Percentiles rank a stretch among this genome's conserved stretches.
phyloP scores from a whole-genome alignment of 2,888 invertebrate genomes.

The Sinotaia quadrata region DNA sequence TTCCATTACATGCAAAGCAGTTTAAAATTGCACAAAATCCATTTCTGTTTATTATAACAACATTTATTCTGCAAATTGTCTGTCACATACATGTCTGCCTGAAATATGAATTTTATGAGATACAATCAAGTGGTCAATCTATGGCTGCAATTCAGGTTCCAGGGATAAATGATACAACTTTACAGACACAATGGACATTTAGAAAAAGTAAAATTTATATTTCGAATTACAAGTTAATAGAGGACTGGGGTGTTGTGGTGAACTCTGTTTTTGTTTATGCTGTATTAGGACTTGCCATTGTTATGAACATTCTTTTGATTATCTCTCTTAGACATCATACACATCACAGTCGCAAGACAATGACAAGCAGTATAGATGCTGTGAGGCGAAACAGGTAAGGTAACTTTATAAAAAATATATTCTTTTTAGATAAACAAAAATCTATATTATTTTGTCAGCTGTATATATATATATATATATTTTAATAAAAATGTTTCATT shows the following conservation, averaged over 20 bases:
- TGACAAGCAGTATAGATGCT: too few species aligned
- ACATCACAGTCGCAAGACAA: neutral
- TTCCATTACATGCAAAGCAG: conserved; percentile 10
- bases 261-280: neutral
- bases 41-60: neutral
- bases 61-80: neutral
- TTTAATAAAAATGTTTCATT: too few species aligned
- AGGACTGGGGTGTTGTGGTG: neutral
- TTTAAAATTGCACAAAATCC: neutral
- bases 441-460: too few species aligned
- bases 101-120: neutral
- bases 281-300: neutral
- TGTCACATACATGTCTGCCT: neutral
- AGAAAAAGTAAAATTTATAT: neutral
- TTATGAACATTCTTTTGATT: neutral
- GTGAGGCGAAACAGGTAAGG: too few species aligned
- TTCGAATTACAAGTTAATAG: neutral
- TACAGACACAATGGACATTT: neutral
- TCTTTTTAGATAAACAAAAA: too few species aligned
- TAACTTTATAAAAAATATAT: too few species aligned
- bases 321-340: neutral
- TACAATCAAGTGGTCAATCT: too few species aligned
- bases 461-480: too few species aligned
- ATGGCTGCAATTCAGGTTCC: too few species aligned
- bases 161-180: too few species aligned